Conservation (phyloP, 2,113 vertebrate species). For the Pteronura brasiliensis region DNA sequence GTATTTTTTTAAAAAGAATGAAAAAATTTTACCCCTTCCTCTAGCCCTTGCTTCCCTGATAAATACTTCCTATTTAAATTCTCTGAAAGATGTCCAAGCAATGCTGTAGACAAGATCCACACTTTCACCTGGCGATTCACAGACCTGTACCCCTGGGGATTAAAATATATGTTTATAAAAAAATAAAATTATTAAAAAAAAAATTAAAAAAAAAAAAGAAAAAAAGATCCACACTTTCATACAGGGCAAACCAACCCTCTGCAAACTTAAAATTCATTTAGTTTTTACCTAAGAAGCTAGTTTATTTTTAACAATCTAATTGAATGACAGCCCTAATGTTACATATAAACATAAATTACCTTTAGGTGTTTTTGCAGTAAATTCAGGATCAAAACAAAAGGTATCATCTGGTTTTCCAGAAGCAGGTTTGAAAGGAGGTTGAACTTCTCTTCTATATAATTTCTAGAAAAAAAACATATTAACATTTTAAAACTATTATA, state of each 20-base stretch:
- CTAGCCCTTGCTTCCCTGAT: neutral
- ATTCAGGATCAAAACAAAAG: constrained; percentile 99
- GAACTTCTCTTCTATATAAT: constrained; percentile 94
- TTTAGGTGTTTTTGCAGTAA: constrained; percentile 99
- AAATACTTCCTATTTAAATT: constrained; percentile 24
- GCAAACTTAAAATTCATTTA: neutral
- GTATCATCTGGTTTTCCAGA: constrained; percentile 98
- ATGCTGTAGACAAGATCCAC: neutral
- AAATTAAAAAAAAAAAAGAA: too few relatives aligned
- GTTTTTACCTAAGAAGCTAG: neutral
- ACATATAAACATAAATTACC: constrained; percentile 80
- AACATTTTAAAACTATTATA: neutral
- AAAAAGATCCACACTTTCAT: neutral
- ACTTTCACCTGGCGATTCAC: too few relatives aligned
- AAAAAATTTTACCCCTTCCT: neutral
- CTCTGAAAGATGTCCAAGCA: neutral
- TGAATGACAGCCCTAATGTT: neutral
- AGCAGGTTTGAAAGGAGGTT: constrained; percentile 96
- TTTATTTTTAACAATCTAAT: constrained; percentile 14
- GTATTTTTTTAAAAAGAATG: neutral
- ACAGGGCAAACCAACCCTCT: neutral
- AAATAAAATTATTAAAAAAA: too few relatives aligned
- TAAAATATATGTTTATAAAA: too few relatives aligned
- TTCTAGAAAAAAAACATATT: constrained; percentile 83
- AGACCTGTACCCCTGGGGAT: too few relatives aligned